Base-by-base conservation (phyloP, 2,113 vertebrate species). In the Aramus guarauna region DNA sequence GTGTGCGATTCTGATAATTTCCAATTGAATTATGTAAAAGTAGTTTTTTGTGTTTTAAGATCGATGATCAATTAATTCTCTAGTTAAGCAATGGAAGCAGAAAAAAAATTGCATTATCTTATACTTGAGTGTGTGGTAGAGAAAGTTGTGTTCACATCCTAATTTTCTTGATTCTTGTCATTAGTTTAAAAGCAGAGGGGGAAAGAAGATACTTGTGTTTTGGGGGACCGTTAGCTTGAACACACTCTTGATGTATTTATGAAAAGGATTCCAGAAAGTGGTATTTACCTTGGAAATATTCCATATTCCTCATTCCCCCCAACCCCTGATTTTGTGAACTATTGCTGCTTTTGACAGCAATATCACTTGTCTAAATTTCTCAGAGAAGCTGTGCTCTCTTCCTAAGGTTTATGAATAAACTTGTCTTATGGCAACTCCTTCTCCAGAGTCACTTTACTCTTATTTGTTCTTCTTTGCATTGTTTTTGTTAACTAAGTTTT, bases 271-370 rank as follows among this genome's bases (percentile, higher is more conserved):
- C 10, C 39, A 39, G 39, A 39, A 39, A 39, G 39, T 39, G 39
- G 39, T 88, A 47, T 79, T 78, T 94, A 17, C 14, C 32, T 55
- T 72, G 30, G 16, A 85, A 86, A 47, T 43, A 58, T 2, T 80
- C 27, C 12, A 0, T 64, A 63, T 73, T 47, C 69, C 4, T 3
- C 4, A 39, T 3, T 4, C 34, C 52, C 8, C 52, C 12, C 5
- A 22, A n/a, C 39, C 39, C 39, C 39, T 39, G 41, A 56, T 79
- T 75, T 59, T 75, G 7, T 79, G 22, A 19, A 21, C 67, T 85
- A 29, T 59, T 90, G 30, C 19, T 55, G 39, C 1, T 6, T 3
- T 34, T 52, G 53, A 24, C 41, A 78, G 64, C 12, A 22, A 4
- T 55, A 62, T 36, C 4, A 43, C 9, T 27, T 88, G 26, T 3